phyloP scores from a whole-genome alignment of 2,888 invertebrate species.

The Lathronympha strigana region DNA sequence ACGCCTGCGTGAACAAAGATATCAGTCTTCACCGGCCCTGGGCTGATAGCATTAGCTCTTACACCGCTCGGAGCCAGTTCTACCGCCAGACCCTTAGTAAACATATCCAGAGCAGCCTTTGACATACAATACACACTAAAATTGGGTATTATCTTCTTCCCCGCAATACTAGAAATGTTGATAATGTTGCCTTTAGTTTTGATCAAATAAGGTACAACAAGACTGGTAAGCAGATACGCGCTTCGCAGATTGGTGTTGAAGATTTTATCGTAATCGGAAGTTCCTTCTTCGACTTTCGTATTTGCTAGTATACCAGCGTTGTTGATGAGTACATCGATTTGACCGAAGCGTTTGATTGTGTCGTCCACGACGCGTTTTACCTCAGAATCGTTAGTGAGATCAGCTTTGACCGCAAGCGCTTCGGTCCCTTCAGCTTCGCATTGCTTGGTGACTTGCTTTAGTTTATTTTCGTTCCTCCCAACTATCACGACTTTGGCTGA shows the following conservation, averaged over 20 bases:
- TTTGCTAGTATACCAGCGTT: conserved; percentile 2
- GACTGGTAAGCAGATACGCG: conserved; percentile 13
- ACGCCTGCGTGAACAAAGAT: conserved; percentile 88
- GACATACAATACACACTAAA: neutral
- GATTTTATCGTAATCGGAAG: conserved; percentile 2
- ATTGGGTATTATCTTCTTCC: neutral
- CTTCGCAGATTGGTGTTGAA: conserved; percentile 11
- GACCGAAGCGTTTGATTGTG: conserved; percentile 3
- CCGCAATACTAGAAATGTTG: conserved; percentile 6
- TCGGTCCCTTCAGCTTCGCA: conserved; percentile 1
- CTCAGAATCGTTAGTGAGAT: conserved; percentile 7
- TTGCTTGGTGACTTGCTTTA: neutral
- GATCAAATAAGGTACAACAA: conserved; percentile 7
- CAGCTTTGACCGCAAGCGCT: neutral
- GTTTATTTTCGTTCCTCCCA: conserved; percentile 14
- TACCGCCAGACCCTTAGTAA: conserved; percentile 12
- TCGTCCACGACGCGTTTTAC: neutral
- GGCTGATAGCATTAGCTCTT: conserved; percentile 92
- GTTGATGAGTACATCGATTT: conserved; percentile 15
- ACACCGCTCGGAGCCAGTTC: conserved; percentile 79
- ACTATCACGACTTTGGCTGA: conserved; percentile 9
- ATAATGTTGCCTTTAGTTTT: conserved; percentile 21
- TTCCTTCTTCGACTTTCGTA: conserved; percentile 1
- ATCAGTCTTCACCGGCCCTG: conserved; percentile 92
- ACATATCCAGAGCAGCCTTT: conserved; percentile 14